phyloP scores from a whole-genome alignment of 2,113 vertebrate species.

The Corythornis madagascariensis region DNA sequence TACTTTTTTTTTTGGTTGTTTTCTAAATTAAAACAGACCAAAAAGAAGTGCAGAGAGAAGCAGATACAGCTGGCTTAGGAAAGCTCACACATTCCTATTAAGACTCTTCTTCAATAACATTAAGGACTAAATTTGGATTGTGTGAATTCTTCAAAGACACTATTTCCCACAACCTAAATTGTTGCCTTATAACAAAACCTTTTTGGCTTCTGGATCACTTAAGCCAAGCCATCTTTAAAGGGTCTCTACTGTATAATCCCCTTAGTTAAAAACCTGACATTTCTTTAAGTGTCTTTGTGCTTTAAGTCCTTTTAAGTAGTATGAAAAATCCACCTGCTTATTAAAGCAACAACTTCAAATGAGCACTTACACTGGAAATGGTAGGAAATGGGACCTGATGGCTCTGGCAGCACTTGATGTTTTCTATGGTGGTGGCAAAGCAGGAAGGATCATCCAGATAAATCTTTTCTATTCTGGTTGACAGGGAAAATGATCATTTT shows the following conservation, averaged over 20 bases:
- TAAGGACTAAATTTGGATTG: conserved; percentile 9
- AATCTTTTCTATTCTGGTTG: background rate
- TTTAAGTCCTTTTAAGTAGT: conserved; percentile 35
- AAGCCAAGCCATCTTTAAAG: conserved; percentile 29
- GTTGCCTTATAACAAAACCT: background rate
- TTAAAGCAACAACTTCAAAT: conserved; percentile 32
- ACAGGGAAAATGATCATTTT: background rate
- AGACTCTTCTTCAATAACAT: background rate
- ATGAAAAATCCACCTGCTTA: conserved; percentile 36
- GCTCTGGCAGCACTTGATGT: background rate
- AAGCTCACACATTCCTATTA: conserved; percentile 30
- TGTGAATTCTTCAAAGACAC: background rate
- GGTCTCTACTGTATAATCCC: conserved; percentile 21
- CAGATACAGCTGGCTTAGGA: background rate
- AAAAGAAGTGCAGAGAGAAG: background rate
- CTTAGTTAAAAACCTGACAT: conserved; percentile 47
- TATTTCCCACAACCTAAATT: conserved; percentile 13
- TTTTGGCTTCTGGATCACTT: background rate
- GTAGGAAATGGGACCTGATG: background rate
- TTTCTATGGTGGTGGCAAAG: background rate
- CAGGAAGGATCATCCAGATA: background rate
- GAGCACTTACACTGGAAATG: background rate
- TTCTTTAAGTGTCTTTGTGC: conserved; percentile 20
- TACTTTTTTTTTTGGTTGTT: background rate
- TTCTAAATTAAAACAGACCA: too few species aligned